These are phyloP conservation scores for Psilanteris sp. DNA, from an alignment of 1,140 invertebrate species.

Conservation along the genomic window DNA sequence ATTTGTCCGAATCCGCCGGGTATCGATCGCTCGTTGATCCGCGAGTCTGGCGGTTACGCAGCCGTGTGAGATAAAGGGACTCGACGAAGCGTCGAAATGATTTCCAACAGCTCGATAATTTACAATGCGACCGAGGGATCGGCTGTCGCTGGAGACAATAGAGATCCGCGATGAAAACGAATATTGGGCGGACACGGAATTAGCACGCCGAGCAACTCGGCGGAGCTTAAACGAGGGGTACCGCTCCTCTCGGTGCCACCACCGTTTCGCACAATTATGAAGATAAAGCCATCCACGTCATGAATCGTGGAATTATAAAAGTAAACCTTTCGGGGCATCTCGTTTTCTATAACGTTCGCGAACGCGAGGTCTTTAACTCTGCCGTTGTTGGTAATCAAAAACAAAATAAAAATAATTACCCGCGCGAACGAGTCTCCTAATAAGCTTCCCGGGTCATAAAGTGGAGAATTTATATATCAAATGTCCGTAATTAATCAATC, in stretches of 20 bases:
- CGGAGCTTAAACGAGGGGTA: conserved; percentile 60
- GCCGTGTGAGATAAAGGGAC: conserved; percentile 57
- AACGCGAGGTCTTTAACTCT: conserved; percentile 7
- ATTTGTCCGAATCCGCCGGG: conserved; percentile 27
- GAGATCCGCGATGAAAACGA: conserved; percentile 60
- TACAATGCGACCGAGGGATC: conserved; percentile 63
- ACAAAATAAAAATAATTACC: too few relatives aligned
- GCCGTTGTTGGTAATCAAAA: neutral
- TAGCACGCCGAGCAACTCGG: conserved; percentile 56
- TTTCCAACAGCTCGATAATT: conserved; percentile 63
- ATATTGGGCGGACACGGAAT: conserved; percentile 62
- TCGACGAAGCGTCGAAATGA: conserved; percentile 58
- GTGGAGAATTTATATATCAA: too few relatives aligned
- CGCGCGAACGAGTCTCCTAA: too few relatives aligned
- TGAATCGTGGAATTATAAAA: conserved; percentile 58
- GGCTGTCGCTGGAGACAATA: conserved; percentile 60
- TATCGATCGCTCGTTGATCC: conserved; percentile 54
- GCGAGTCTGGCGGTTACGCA: conserved; percentile 48
- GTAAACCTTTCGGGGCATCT: conserved; percentile 48
- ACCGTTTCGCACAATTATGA: conserved; percentile 60
- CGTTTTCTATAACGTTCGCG: conserved; percentile 15
- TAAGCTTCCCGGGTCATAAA: too few relatives aligned
- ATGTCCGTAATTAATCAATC: too few relatives aligned
- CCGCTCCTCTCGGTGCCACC: conserved; percentile 30
- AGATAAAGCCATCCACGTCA: conserved; percentile 54